Evolutionary conservation across 1,140 invertebrate genomes (phyloP).

Genomic region (Nasonia longicornis): DNA sequence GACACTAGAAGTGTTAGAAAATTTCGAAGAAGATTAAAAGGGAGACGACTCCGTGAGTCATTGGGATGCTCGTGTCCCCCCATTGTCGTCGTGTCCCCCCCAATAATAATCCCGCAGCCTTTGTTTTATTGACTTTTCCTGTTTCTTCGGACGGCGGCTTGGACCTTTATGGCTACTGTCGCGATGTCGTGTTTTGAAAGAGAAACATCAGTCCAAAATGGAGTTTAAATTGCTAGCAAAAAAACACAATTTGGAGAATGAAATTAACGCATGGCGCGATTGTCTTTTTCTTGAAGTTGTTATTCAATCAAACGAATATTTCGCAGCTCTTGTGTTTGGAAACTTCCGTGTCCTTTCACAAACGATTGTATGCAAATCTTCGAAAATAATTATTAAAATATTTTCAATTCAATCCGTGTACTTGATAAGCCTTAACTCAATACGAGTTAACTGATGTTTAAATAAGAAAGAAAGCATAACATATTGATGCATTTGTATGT

Average conservation of each 20-base stretch:
- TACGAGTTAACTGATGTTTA: too few relatives aligned
- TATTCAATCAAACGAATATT: neutral
- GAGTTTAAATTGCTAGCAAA: neutral
- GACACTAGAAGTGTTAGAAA: neutral
- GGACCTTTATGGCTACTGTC: neutral
- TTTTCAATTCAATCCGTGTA: neutral
- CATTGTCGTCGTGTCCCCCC: neutral
- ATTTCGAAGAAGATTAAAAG: neutral
- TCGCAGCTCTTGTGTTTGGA: too few relatives aligned
- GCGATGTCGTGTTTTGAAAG: neutral
- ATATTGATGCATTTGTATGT: neutral
- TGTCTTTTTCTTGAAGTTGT: neutral
- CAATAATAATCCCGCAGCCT: conserved; percentile 10
- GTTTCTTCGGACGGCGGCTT: neutral
- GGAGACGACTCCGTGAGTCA: conserved; percentile 10
- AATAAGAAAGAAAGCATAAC: neutral
- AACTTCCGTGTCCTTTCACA: too few relatives aligned
- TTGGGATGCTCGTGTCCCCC: neutral
- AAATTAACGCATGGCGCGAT: neutral
- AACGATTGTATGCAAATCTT: too few relatives aligned
- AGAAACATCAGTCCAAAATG: neutral
- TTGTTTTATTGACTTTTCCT: conserved; percentile 41
- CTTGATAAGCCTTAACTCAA: neutral
- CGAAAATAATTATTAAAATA: too few relatives aligned
- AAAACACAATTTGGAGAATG: neutral